Base-by-base conservation (phyloP, 2,113 vertebrate species). In the Peromyscus polionotus region DNA sequence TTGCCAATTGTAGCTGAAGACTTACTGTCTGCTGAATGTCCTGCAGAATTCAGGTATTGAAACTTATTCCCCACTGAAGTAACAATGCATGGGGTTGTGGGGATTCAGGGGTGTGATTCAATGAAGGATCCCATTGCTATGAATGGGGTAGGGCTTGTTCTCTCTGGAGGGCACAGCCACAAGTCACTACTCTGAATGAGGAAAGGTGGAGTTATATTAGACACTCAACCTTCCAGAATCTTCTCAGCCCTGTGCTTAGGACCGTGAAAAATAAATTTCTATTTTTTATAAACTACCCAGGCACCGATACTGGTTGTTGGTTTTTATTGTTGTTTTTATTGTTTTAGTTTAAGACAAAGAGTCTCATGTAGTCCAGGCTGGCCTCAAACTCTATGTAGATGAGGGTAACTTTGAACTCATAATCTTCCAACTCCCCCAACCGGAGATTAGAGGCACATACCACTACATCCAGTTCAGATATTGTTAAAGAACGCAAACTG, bases 81-180 rank as follows among this genome's bases (percentile, higher is more conserved):
- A 59, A 59, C 48, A 65, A 31, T 83, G 59, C 81, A 36, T 19
- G 42, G 33, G 36, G 11, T 6, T n/a, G 28, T 87, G 17, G 42
- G 48, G 7, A 28, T 54, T 45, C 19, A 20, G 39, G 42, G n/a
- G 14, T 36, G 8, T 22, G 36, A 59, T 14, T 4, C 26, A 31
- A 11, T 57, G 7, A n/a, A 87, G 4, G 12, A 11, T 3, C 36
- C 45, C 22, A 59, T 2, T 2, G 2, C 3, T 45, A 22, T 2
- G n/a, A 80, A 57, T 20, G 36, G n/a, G 33, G 36, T 1, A 80
- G 22, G 28, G 45, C 39, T 70, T 79, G 13, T 19, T 54, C 45
- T 16, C 28, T 61, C 5, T 51, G 39, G 39, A 70, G 33, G 24
- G 54, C 31, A 61, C 20, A n/a, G 42, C 10, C 8, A 33, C 19